Evolutionary conservation across 2,113 vertebrate species (phyloP).

Genomic region (Alosa alosa): DNA sequence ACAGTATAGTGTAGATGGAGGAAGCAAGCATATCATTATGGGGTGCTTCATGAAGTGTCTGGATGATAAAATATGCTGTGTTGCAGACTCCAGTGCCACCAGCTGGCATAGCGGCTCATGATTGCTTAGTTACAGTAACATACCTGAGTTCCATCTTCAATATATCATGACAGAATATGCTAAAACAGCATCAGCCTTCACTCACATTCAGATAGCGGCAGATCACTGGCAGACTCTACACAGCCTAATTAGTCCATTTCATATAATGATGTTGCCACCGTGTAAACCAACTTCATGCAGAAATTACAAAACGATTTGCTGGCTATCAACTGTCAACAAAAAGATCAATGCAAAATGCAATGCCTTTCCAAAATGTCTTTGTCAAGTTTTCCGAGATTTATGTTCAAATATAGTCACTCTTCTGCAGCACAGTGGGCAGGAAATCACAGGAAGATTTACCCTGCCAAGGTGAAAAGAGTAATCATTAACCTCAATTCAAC

Average conservation of each 20-base stretch:
- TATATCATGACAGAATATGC: background rate
- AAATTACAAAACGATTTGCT: too few species aligned
- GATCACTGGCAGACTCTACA: background rate
- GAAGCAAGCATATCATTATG: background rate
- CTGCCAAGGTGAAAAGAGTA: too few species aligned
- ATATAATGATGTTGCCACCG: too few species aligned
- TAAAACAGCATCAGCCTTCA: background rate
- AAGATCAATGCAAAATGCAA: too few species aligned
- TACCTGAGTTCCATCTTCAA: background rate
- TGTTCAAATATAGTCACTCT: too few species aligned
- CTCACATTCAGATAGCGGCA: background rate
- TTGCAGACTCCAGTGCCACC: background rate
- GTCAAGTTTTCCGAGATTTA: too few species aligned
- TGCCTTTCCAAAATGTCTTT: too few species aligned
- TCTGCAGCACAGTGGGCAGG: too few species aligned
- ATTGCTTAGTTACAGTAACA: background rate
- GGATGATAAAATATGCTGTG: background rate
- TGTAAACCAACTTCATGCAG: too few species aligned
- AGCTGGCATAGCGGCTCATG: background rate
- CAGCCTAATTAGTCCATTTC: background rate
- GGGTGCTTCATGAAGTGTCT: background rate
- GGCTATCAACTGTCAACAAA: too few species aligned
- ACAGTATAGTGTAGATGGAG: background rate
- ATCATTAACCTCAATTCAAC: too few species aligned
- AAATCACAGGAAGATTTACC: too few species aligned